phyloP scores from a whole-genome alignment of 1,140 invertebrate species.

The Tribolium castaneum region DNA sequence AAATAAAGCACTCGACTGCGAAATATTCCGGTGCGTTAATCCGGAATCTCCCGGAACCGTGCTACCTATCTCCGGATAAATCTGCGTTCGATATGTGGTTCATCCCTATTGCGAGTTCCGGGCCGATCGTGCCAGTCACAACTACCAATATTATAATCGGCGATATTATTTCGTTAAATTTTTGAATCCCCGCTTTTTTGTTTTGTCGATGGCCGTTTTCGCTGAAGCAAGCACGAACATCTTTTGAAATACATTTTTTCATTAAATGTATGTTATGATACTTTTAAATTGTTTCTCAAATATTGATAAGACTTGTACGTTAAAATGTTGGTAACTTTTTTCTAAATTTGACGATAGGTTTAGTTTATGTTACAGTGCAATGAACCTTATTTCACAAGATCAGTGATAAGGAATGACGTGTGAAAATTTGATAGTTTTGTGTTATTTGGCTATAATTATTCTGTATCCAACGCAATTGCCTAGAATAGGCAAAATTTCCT shows the following conservation, averaged over 20 bases:
- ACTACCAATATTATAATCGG: conserved; percentile 43
- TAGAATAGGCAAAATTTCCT: not conserved
- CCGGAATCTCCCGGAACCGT: conserved; percentile 12
- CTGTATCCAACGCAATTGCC: not conserved
- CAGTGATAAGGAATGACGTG: conserved; percentile 11
- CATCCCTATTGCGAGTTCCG: conserved; percentile 47
- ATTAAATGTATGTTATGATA: conserved; percentile 12
- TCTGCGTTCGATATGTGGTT: conserved; percentile 55
- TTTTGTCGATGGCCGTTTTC: conserved; percentile 12
- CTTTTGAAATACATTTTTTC: not conserved
- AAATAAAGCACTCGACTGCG: not conserved
- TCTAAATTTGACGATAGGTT: conserved; percentile 25
- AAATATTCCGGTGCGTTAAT: not conserved
- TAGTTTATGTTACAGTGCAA: conserved; percentile 14
- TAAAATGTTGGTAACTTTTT: conserved; percentile 13
- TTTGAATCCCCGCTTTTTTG: conserved; percentile 12
- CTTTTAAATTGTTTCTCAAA: not conserved
- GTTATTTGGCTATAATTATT: not conserved
- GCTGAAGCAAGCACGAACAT: not conserved
- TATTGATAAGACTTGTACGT: not conserved
- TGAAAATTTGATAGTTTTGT: conserved; percentile 9
- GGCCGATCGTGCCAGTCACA: conserved; percentile 52
- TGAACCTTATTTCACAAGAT: conserved; percentile 24
- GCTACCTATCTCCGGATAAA: conserved; percentile 49
- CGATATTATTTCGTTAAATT: conserved; percentile 7